phyloP scores from a whole-genome alignment of 2,888 invertebrate genomes.

The Caenorhabditis drosophilae region DNA sequence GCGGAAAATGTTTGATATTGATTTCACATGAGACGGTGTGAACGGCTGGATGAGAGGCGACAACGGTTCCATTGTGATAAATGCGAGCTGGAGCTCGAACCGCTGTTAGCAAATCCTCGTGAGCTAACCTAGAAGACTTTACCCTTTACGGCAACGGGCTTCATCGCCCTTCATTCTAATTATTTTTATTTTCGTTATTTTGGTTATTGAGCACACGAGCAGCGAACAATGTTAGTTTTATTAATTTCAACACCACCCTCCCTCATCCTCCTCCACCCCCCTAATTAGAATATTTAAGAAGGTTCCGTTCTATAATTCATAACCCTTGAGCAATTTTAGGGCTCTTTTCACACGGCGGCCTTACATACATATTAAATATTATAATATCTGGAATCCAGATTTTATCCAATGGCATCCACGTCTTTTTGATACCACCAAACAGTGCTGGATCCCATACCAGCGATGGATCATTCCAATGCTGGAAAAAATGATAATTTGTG shows the following conservation, averaged over 20 bases:
- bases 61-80: slow-evolving; percentile 61
- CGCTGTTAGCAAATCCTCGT: slow-evolving; percentile 62
- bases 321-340: too few species aligned
- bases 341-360: too few species aligned
- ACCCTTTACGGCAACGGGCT: slow-evolving; percentile 49
- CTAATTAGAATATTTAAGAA: too few species aligned
- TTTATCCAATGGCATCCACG: slow-evolving; percentile 81
- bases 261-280: too few species aligned
- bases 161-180: too few species aligned
- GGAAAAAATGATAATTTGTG: background rate
- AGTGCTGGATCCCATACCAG: slow-evolving; percentile 84
- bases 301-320: too few species aligned
- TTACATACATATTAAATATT: slow-evolving; percentile 85
- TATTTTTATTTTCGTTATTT: too few species aligned
- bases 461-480: slow-evolving; percentile 84
- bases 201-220: too few species aligned
- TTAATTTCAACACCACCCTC: too few species aligned
- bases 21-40: slow-evolving; percentile 66
- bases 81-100: slow-evolving; percentile 59
- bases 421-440: slow-evolving; percentile 82
- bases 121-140: slow-evolving; percentile 61
- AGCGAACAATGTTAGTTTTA: too few species aligned
- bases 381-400: slow-evolving; percentile 89
- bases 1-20: slow-evolving; percentile 57
- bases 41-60: slow-evolving; percentile 61